phyloP scores from a whole-genome alignment of 2,797 vertebrate species.

The Labeo calbasu region DNA sequence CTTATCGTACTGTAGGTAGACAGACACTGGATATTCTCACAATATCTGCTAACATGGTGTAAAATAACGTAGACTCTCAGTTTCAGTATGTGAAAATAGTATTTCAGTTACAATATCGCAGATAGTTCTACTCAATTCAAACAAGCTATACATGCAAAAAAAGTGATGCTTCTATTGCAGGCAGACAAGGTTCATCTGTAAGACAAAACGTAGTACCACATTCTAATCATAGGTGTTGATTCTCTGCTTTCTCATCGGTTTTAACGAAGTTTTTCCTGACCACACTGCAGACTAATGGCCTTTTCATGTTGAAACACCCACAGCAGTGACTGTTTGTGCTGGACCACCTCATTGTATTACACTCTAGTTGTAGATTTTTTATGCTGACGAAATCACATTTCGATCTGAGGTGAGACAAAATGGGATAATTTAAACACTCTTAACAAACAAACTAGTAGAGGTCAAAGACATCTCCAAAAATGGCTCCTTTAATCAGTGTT shows the following conservation, averaged over 20 bases:
- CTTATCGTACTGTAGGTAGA: not conserved
- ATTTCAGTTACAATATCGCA: not conserved
- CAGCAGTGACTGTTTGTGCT: slow-evolving; percentile 25
- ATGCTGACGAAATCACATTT: slow-evolving; percentile 30
- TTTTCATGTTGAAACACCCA: slow-evolving; percentile 45
- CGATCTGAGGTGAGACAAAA: not conserved
- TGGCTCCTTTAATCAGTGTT: not conserved
- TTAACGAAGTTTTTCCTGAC: slow-evolving; percentile 3
- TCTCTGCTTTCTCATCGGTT: slow-evolving; percentile 27
- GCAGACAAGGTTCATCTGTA: slow-evolving; percentile 4
- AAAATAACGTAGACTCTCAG: slow-evolving; percentile 4
- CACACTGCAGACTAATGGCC: slow-evolving; percentile 19
- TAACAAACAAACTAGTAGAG: not conserved
- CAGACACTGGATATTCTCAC: not conserved
- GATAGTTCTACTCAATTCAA: not conserved
- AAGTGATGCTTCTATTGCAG: not conserved
- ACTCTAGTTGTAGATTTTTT: slow-evolving; percentile 27
- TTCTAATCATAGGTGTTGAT: slow-evolving; percentile 24
- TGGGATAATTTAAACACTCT: not conserved
- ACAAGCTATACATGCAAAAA: not conserved
- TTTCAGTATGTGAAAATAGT: slow-evolving; percentile 4
- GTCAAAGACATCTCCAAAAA: not conserved
- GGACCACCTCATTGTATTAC: slow-evolving; percentile 40
- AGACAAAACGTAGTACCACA: slow-evolving; percentile 25
- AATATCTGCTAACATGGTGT: slow-evolving; percentile 4